A percentile compares a stretch with the other conserved stretches of the same genome.
These are phyloP conservation scores for Ceratina australensis DNA, from an alignment of 1,140 invertebrate genomes.

Conservation along the genomic window DNA sequence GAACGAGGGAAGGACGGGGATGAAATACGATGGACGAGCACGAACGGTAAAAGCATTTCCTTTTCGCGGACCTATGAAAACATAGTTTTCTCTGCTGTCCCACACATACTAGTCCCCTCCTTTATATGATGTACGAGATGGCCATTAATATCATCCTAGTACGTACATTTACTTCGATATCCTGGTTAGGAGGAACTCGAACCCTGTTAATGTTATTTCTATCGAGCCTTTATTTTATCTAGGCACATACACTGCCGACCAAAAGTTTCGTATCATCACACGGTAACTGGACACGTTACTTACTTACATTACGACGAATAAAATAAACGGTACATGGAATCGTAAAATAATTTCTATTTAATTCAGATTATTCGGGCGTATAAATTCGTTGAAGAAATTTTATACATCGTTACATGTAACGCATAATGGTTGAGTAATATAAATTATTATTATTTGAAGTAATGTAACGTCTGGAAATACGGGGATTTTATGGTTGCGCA, in stretches of 20 bases:
- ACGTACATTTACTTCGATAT: slow-evolving; percentile 33
- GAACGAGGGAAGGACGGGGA: slow-evolving; percentile 12
- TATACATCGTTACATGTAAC: too few relatives aligned
- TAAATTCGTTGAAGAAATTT: too few relatives aligned
- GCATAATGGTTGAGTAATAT: too few relatives aligned
- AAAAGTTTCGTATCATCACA: too few relatives aligned
- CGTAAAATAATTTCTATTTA: not conserved
- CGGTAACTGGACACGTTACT: too few relatives aligned
- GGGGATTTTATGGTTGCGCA: too few relatives aligned
- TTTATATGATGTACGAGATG: slow-evolving; percentile 10
- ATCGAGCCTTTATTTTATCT: slow-evolving; percentile 15
- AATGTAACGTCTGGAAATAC: too few relatives aligned
- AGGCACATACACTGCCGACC: not conserved
- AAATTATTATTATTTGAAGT: too few relatives aligned
- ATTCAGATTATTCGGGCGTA: too few relatives aligned
- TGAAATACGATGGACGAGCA: slow-evolving; percentile 45
- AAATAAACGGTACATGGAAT: too few relatives aligned
- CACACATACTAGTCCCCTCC: not conserved
- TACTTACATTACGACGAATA: too few relatives aligned
- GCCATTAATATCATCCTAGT: slow-evolving; percentile 34
- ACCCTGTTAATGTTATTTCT: slow-evolving; percentile 35
- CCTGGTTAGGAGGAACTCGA: not conserved
- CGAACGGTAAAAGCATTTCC: slow-evolving; percentile 45
- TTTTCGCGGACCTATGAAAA: slow-evolving; percentile 48
- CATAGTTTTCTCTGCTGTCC: slow-evolving; percentile 28